phyloP scores from a whole-genome alignment of 1,140 invertebrate genomes.

The Aphidius ervi region DNA sequence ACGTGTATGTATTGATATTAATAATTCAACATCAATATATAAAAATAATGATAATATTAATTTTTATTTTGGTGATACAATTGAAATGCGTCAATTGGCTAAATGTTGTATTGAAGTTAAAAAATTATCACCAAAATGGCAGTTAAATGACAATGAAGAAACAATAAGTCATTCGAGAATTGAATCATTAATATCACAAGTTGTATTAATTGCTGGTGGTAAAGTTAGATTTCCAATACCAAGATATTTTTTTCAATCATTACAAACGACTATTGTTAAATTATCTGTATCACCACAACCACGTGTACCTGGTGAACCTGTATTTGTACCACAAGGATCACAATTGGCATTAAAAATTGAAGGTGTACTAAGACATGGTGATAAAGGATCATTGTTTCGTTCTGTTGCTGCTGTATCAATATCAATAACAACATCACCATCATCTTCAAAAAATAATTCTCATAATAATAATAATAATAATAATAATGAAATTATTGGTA shows the following conservation, averaged over 20 bases:
- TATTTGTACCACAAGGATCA: conserved; percentile 70
- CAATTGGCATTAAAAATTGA: conserved; percentile 82
- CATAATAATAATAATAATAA: conserved; percentile 54
- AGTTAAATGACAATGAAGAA: conserved; percentile 42
- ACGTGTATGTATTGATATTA: conserved; percentile 55
- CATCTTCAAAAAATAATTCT: conserved; percentile 51
- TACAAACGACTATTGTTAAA: conserved; percentile 78
- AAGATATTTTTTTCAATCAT: conserved; percentile 82
- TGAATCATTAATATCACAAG: conserved; percentile 64
- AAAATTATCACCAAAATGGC: conserved; percentile 48
- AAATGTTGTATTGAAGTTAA: conserved; percentile 54
- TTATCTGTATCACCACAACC: conserved; percentile 82
- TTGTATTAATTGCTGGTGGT: conserved; percentile 62
- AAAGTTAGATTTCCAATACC: conserved; percentile 66
- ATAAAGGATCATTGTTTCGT: conserved; percentile 63
- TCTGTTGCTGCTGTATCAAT: conserved; percentile 68
- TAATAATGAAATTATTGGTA: conserved; percentile 47
- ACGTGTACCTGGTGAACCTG: conserved; percentile 68
- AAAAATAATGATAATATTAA: conserved; percentile 45
- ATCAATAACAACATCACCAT: conserved; percentile 63
- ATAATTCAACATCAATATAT: conserved; percentile 48
- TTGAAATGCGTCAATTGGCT: conserved; percentile 55
- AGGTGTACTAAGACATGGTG: conserved; percentile 76
- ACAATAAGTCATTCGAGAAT: conserved; percentile 52
- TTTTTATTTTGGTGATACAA: conserved; percentile 51